phyloP scores from a whole-genome alignment of 2,113 vertebrate genomes.

The Channa argus region DNA sequence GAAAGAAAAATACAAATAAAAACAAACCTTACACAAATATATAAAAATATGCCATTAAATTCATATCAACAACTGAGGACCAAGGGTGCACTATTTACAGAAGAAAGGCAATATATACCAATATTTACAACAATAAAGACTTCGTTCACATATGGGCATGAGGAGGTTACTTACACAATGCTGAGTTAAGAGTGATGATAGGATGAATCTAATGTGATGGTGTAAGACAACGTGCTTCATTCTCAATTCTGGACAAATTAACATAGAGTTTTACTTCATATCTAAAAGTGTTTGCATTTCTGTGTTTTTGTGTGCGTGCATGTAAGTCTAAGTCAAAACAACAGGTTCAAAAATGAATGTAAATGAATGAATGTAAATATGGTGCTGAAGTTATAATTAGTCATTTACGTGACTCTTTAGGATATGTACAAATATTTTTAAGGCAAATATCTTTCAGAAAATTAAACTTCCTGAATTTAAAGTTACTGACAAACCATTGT shows the following conservation, averaged over 20 bases:
- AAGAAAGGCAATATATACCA: slow-evolving; percentile 83
- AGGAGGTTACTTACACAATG: slow-evolving; percentile 64
- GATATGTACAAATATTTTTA: slow-evolving; percentile 12
- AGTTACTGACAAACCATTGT: not conserved
- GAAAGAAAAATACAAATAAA: slow-evolving; percentile 41
- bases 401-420: not conserved
- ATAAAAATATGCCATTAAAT: slow-evolving; percentile 92
- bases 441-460: slow-evolving; percentile 25
- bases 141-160: slow-evolving; percentile 74
- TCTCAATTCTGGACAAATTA: slow-evolving; percentile 2
- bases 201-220: slow-evolving; percentile 27
- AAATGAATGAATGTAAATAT: not conserved
- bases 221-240: slow-evolving; percentile 10
- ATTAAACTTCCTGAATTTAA: not conserved
- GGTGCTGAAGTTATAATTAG: slow-evolving; percentile 12
- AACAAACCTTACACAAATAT: slow-evolving; percentile 82
- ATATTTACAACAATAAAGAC: slow-evolving; percentile 85
- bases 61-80: slow-evolving; percentile 87
- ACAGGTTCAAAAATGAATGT: slow-evolving; percentile 8
- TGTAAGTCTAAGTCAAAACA: not conserved
- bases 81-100: slow-evolving; percentile 86
- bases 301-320: slow-evolving; percentile 1
- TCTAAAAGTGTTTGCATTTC: not conserved
- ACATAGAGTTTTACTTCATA: slow-evolving; percentile 44
- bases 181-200: slow-evolving; percentile 51